Evolutionary conservation across 53 echinoderm and acorn worm species (phyloP).

Genomic region (Holothuria scabra): DNA sequence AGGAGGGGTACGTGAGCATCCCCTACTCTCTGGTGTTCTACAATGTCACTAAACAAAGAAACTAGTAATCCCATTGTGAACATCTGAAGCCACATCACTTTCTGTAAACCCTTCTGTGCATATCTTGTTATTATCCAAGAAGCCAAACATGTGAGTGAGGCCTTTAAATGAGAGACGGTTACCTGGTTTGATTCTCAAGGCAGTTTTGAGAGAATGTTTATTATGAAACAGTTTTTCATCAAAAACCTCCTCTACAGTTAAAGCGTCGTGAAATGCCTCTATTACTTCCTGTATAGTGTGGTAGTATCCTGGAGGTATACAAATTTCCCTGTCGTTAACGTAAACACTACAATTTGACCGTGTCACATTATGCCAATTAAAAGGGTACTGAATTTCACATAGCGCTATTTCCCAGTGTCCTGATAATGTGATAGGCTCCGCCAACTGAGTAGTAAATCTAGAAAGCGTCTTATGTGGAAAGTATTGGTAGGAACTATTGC

Average conservation of each 20-base stretch:
- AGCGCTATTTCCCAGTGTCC: constrained; percentile 54
- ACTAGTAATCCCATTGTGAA: constrained; percentile 55
- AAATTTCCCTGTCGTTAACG: constrained; percentile 3
- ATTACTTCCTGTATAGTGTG: background rate
- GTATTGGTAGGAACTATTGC: constrained; percentile 65
- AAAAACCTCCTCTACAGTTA: background rate
- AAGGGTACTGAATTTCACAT: constrained; percentile 57
- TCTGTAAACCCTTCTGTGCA: constrained; percentile 2
- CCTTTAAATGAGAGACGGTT: background rate
- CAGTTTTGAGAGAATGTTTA: no score
- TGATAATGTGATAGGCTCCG: constrained; percentile 35
- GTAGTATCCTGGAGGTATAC: constrained; percentile 4
- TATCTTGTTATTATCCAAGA: constrained; percentile 5
- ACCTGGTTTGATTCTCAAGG: background rate
- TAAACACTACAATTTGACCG: background rate
- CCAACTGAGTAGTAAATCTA: constrained; percentile 39
- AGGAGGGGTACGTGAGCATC: constrained; percentile 66
- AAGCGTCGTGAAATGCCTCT: constrained; percentile 1
- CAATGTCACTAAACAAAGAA: constrained; percentile 73
- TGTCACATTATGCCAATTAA: constrained; percentile 14
- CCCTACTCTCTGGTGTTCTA: constrained; percentile 58
- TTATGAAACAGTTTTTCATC: no score
- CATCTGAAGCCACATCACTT: constrained; percentile 45
- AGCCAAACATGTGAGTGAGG: constrained; percentile 30
- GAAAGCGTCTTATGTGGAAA: constrained; percentile 62